These are phyloP conservation scores for Pygocentrus nattereri DNA, from an alignment of 2,797 vertebrate genomes.

Conservation along the genomic window DNA sequence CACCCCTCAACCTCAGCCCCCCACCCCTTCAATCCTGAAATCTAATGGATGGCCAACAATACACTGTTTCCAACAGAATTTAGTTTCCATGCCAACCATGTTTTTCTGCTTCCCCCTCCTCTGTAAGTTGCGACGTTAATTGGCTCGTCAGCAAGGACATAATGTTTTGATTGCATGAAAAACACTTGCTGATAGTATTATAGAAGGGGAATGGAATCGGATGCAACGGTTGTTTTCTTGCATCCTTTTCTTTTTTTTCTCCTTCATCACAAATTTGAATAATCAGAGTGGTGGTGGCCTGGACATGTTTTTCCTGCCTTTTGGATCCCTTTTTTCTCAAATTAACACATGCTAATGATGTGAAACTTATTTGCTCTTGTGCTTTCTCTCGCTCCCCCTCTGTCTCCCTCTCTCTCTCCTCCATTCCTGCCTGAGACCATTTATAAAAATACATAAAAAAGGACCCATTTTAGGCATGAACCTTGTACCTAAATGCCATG, in stretches of 20 bases:
- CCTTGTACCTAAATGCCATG: slow-evolving; percentile 20
- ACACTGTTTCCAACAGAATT: slow-evolving; percentile 25
- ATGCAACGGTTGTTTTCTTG: neutral
- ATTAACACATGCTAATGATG: slow-evolving; percentile 52
- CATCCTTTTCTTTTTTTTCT: neutral
- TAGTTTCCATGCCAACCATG: slow-evolving; percentile 42
- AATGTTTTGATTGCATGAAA: slow-evolving; percentile 48
- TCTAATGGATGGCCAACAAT: slow-evolving; percentile 37
- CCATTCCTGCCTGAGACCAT: too few relatives aligned
- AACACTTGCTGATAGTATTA: slow-evolving; percentile 20
- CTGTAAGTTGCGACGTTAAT: slow-evolving; percentile 38
- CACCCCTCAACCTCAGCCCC: too few relatives aligned
- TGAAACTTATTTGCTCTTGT: slow-evolving; percentile 13
- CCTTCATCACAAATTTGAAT: neutral
- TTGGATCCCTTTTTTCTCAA: slow-evolving; percentile 4
- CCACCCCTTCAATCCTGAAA: slow-evolving; percentile 4
- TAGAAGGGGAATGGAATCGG: neutral
- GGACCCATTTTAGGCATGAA: slow-evolving; percentile 1
- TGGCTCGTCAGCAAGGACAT: slow-evolving; percentile 49
- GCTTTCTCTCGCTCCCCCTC: slow-evolving; percentile 6
- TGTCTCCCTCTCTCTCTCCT: too few relatives aligned
- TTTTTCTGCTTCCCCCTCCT: neutral
- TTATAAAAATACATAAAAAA: neutral
- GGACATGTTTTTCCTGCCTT: slow-evolving; percentile 22
- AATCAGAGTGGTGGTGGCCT: slow-evolving; percentile 10